These are phyloP conservation scores for Syncerus caffer DNA, from an alignment of 2,797 vertebrate genomes.

Conservation along the genomic window DNA sequence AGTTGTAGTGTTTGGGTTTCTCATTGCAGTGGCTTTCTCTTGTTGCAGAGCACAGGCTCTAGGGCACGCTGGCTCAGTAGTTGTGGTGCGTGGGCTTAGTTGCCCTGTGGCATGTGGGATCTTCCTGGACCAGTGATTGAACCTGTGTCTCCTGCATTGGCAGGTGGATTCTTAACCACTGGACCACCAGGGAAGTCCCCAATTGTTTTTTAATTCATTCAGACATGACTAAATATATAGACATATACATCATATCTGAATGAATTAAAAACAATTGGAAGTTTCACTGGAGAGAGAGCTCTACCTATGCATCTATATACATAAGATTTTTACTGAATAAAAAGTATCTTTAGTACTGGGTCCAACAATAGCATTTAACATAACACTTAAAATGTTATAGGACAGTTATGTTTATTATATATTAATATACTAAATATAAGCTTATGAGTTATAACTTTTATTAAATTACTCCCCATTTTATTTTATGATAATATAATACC, in stretches of 20 bases:
- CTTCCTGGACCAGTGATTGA: neutral
- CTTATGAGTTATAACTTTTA: constrained; percentile 42
- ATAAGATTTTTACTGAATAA: constrained; percentile 36
- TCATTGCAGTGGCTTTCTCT: neutral
- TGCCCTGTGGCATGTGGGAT: neutral
- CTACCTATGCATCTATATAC: neutral
- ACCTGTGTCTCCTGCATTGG: neutral
- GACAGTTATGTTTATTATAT: neutral
- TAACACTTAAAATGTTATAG: constrained; percentile 39
- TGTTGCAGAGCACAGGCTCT: neutral
- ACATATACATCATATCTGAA: neutral
- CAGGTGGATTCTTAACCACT: neutral
- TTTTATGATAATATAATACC: neutral
- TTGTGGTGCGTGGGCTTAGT: neutral
- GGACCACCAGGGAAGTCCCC: neutral
- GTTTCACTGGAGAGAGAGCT: neutral
- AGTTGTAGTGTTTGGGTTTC: neutral
- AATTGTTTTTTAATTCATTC: constrained; percentile 13
- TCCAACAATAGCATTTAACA: constrained; percentile 29
- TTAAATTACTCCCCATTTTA: constrained; percentile 44
- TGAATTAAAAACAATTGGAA: constrained; percentile 24
- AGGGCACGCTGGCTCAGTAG: neutral
- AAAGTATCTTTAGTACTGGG: neutral
- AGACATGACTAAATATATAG: neutral
- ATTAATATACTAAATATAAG: constrained; percentile 24